Evolutionary conservation across 2,113 vertebrate species (phyloP), one percentile per base, ranked within the genome.

Genomic region (Arenaria interpres): DNA sequence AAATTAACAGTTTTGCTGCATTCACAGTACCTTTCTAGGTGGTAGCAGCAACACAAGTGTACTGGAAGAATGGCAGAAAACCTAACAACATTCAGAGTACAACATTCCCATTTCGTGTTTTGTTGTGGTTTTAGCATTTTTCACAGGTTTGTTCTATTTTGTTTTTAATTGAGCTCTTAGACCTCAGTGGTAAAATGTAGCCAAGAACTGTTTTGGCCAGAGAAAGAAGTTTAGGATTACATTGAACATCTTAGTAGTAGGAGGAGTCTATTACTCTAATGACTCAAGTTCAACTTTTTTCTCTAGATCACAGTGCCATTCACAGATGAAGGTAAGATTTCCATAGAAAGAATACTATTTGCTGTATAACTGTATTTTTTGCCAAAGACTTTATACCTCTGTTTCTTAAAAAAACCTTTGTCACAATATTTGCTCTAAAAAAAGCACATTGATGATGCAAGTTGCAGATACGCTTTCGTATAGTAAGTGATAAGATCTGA

Each of bases 381-480:
- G 37, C 12, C 25, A 41, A 83, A 73, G 24, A 53, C 17, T 43
- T 69, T 30, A 18, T 45, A 21, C 3, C 20, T 48, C 21, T 48
- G 21, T 56, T 89, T 62, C 71, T 18, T 59, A 14, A 64, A 93
- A 78, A 67, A 33, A 33, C 2, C 10, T 67, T 1, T 27, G 4
- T 54, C 28, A 46, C 14, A 46, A 15, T 37, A 66, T 57, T 77
- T 81, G 6, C 48, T 84, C 3, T 64, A 16, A 67, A 71, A 56
- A 45, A 37, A 5, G 0, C 2, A 20, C 10, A 41, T 43, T 22
- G 16, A 6, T 66, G 17, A 35, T 33, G 33, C 2, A 19, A 43
- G 41, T 18, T 90, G 7, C 24, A 89, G 12, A 45, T 56, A 43
- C 25, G 27, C 3, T 88, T 43, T 57, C 17, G n/a, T 14, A 53